phyloP scores from a whole-genome alignment of 2,113 vertebrate species.

The Morone chrysops region DNA sequence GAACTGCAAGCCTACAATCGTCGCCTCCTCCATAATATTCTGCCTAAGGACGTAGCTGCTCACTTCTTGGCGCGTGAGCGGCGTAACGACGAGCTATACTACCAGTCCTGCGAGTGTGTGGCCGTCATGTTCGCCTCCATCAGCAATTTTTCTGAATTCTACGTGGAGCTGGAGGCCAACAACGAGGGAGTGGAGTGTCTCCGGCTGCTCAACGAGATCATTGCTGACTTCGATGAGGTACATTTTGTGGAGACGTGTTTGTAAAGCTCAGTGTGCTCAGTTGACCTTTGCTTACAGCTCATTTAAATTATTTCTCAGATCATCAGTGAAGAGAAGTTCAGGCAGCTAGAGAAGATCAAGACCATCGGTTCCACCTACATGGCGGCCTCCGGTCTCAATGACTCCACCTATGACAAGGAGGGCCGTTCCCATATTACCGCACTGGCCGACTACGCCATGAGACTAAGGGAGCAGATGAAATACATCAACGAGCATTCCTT shows the following conservation, averaged over 20 bases:
- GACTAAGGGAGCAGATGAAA: constrained; percentile 95
- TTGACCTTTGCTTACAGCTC: background rate
- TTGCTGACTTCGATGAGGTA: constrained; percentile 97
- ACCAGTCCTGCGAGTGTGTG: constrained; percentile 97
- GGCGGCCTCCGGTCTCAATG: constrained; percentile 94
- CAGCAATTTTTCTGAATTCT: constrained; percentile 98
- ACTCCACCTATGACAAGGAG: constrained; percentile 92
- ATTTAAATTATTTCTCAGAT: constrained; percentile 80
- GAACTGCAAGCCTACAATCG: constrained; percentile 97
- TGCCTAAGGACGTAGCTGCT: constrained; percentile 95
- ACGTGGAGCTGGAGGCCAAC: constrained; percentile 97
- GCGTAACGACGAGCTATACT: constrained; percentile 95
- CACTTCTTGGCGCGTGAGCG: constrained; percentile 94
- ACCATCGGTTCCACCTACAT: constrained; percentile 98
- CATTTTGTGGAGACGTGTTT: background rate
- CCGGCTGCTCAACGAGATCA: constrained; percentile 96
- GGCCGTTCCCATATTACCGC: constrained; percentile 91
- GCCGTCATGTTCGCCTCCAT: constrained; percentile 98
- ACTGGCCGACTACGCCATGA: constrained; percentile 93
- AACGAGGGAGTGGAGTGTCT: constrained; percentile 97
- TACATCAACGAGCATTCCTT: constrained; percentile 97
- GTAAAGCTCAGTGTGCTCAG: background rate
- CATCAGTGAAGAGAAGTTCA: constrained; percentile 92
- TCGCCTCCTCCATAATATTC: constrained; percentile 94
- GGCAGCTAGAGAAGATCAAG: constrained; percentile 97